A percentile compares a stretch with the other conserved stretches of the same genome.
These are phyloP conservation scores for Athene noctua DNA, from an alignment of 2,113 vertebrate genomes.

Conservation along the genomic window DNA sequence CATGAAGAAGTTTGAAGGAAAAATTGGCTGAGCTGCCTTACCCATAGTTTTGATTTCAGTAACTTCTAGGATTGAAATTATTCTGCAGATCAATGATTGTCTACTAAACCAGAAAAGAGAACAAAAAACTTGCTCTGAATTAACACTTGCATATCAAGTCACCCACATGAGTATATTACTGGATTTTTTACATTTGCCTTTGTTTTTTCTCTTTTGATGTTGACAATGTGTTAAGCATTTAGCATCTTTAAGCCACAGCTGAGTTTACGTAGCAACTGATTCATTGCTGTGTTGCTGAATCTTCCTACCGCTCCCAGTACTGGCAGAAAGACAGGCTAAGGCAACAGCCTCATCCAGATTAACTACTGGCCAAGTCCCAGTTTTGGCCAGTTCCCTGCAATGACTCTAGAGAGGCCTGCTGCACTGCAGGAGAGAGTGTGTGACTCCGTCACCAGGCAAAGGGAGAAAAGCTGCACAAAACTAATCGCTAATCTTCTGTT, in stretches of 20 bases:
- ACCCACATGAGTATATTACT: neutral
- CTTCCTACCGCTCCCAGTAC: neutral
- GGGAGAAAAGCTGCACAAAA: neutral
- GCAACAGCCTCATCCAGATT: neutral
- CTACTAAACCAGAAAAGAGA: neutral
- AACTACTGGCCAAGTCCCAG: neutral
- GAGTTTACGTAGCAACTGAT: neutral
- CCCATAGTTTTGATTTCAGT: neutral
- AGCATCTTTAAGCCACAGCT: neutral
- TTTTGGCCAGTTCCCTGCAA: neutral
- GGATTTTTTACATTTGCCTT: neutral
- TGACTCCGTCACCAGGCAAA: neutral
- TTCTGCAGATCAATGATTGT: neutral
- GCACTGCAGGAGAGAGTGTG: neutral
- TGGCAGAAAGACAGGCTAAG: neutral
- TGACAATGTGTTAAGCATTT: neutral
- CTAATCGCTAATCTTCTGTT: fast-evolving
- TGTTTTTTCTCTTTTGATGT: neutral
- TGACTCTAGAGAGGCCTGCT: neutral
- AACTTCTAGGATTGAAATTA: neutral
- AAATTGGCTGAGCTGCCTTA: neutral
- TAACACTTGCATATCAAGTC: neutral
- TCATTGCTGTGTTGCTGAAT: neutral
- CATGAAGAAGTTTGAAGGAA: neutral
- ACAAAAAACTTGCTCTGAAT: neutral